Evolutionary conservation across 2,797 vertebrate genomes (phyloP).

Genomic region (Gallinago stenura): DNA sequence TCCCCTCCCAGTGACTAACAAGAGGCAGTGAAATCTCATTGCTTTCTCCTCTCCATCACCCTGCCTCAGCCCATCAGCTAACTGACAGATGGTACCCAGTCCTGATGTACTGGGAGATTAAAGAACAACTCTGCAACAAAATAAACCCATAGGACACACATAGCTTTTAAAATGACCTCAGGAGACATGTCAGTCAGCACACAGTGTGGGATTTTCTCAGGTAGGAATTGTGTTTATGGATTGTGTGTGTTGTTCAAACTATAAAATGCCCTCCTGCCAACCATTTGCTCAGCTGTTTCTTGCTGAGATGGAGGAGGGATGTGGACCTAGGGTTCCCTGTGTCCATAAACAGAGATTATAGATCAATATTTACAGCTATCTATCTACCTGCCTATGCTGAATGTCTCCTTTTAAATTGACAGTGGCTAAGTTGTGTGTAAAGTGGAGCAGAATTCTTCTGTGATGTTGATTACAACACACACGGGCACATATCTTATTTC

Average conservation of each 20-base stretch:
- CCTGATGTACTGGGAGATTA: slow-evolving; percentile 27
- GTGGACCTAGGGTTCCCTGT: not conserved
- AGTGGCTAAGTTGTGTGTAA: not conserved
- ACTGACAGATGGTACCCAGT: not conserved
- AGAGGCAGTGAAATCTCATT: not conserved
- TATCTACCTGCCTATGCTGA: not conserved
- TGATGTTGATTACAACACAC: slow-evolving; percentile 7
- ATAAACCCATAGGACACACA: slow-evolving; percentile 39
- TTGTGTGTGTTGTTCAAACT: slow-evolving; percentile 19
- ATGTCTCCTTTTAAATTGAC: not conserved
- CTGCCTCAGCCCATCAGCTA: slow-evolving; percentile 28
- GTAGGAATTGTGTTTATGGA: not conserved
- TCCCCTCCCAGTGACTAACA: slow-evolving; percentile 22
- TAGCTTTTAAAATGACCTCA: slow-evolving; percentile 46
- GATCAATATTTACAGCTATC: not conserved
- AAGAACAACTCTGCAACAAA: slow-evolving; percentile 33
- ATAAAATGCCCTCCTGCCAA: not conserved
- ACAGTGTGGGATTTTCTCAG: slow-evolving; percentile 41
- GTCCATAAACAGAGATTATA: slow-evolving; percentile 6
- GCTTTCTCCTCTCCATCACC: not conserved
- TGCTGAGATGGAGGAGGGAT: not conserved
- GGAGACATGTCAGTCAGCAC: not conserved
- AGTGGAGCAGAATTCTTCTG: not conserved
- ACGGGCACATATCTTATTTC: slow-evolving; percentile 20
- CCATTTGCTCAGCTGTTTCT: not conserved